phyloP scores from a whole-genome alignment of 2,797 vertebrate species.

The Podarcis siculus region DNA sequence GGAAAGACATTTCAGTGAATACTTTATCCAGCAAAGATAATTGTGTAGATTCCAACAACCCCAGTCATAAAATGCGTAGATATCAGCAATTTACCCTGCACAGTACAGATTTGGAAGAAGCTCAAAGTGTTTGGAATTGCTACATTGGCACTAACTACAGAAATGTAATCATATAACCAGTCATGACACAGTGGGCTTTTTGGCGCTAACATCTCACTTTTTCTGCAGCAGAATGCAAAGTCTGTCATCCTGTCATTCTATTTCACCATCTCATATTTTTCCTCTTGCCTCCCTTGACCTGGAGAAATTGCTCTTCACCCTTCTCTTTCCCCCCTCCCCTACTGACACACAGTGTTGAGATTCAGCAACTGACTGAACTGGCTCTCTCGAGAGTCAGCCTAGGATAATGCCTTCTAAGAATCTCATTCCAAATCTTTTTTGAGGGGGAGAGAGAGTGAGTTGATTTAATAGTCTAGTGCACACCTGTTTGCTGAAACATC shows the following conservation, averaged over 20 bases:
- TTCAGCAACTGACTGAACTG: background rate
- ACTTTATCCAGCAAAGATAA: constrained; percentile 30
- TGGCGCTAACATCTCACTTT: constrained; percentile 23
- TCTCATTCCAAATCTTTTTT: background rate
- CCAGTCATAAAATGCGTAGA: constrained; percentile 48
- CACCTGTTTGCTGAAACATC: background rate
- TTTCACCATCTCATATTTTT: constrained; percentile 51
- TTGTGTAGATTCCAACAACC: background rate
- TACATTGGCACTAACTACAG: constrained; percentile 40
- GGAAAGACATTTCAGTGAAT: background rate
- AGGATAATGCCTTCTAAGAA: constrained; percentile 2
- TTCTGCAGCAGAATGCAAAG: background rate
- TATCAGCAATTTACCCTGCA: constrained; percentile 45
- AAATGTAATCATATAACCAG: constrained; percentile 51
- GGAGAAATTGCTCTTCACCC: constrained; percentile 15
- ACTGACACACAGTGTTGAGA: background rate
- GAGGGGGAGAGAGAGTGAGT: background rate
- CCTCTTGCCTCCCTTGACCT: constrained; percentile 33
- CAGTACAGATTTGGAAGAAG: constrained; percentile 48
- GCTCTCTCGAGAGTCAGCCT: background rate
- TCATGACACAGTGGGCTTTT: constrained; percentile 45
- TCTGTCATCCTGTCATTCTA: constrained; percentile 32
- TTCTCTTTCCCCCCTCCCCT: background rate
- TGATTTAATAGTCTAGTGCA: background rate
- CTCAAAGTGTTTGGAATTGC: constrained; percentile 55